Evolutionary conservation across 2,113 vertebrate species (phyloP).

Genomic region (Mungos mungo): DNA sequence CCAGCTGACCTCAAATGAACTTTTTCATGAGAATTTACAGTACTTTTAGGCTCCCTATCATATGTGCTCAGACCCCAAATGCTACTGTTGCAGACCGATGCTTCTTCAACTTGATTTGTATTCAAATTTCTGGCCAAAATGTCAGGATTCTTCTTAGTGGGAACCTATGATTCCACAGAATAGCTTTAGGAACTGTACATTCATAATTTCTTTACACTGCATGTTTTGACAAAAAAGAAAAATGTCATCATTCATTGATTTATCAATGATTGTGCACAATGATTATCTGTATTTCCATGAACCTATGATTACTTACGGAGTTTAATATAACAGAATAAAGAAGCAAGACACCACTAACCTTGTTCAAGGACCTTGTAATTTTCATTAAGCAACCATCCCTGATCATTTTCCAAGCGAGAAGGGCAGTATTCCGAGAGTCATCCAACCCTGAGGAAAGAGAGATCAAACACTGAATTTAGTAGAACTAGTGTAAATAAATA

Average conservation of each 20-base stretch:
- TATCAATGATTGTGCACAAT: conserved; percentile 45
- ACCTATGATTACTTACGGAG: conserved; percentile 33
- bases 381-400: conserved; percentile 94
- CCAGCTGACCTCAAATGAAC: conserved; percentile 5
- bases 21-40: conserved; percentile 17
- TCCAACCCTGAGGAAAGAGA: conserved; percentile 88
- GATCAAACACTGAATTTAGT: background rate
- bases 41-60: conserved; percentile 42
- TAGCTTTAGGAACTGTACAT: conserved; percentile 74
- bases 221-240: conserved; percentile 53
- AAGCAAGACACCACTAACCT: conserved; percentile 88
- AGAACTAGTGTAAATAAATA: background rate
- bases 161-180: conserved; percentile 80
- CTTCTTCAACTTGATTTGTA: conserved; percentile 50
- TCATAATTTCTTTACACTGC: conserved; percentile 55
- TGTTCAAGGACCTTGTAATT: conserved; percentile 90
- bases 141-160: conserved; percentile 73
- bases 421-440: conserved; percentile 94
- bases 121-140: conserved; percentile 69
- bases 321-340: conserved; percentile 64
- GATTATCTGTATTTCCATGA: conserved; percentile 29
- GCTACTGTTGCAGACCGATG: conserved; percentile 59
- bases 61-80: conserved; percentile 2
- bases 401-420: conserved; percentile 93
- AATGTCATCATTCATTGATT: conserved; percentile 40